Base-by-base conservation (phyloP, 2,888 invertebrate species). In the Erebia epiphron region DNA sequence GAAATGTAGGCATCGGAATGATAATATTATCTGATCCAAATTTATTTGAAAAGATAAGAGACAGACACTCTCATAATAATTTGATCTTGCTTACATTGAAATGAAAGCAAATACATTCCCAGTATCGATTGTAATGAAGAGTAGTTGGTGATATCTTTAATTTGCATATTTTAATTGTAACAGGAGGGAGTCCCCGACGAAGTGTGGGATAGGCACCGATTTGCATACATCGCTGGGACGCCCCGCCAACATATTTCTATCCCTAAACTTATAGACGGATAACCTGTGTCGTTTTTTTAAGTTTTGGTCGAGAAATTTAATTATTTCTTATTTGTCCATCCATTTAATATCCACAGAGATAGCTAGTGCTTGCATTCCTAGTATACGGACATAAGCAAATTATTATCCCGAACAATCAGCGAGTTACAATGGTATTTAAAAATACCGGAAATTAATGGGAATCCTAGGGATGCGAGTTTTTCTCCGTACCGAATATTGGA, bases 101-200 rank as follows among this genome's bases (percentile, higher is more conserved):
- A 57, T 18, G 16, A 50, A 13, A 13, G 60, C 52, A 71, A 67
- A 69, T 16, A 81, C 80, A 56, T 57, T 61, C 62, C 50, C 18
- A 35, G 62, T 84, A 90, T 89, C 86, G 86, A 83, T 77, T 78
- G 78, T 86, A 89, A 90, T 89, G 87, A 89, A 91, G 92, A 26
- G 26, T 26, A 91, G 89, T 91, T 86, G 86, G 88, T 89, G 87
- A 92, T 91, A 89, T 89, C 85, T 80, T 76, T 78, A 82, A 93
- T 93, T 92, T 91, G 88, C 93, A 93, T 92, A 93, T 93, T 93
- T 92, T 93, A 92, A 92, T 92, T 92, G 91, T 92, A 86, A 87
- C 85, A 85, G 82, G 80, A 82, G 83, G 83, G 84, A 78, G 81
- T 76, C 81, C 85, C 82, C 78, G 85, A 85, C 88, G 82, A 87